phyloP scores from a whole-genome alignment of 2,113 vertebrate species.

The Podiceps cristatus region DNA sequence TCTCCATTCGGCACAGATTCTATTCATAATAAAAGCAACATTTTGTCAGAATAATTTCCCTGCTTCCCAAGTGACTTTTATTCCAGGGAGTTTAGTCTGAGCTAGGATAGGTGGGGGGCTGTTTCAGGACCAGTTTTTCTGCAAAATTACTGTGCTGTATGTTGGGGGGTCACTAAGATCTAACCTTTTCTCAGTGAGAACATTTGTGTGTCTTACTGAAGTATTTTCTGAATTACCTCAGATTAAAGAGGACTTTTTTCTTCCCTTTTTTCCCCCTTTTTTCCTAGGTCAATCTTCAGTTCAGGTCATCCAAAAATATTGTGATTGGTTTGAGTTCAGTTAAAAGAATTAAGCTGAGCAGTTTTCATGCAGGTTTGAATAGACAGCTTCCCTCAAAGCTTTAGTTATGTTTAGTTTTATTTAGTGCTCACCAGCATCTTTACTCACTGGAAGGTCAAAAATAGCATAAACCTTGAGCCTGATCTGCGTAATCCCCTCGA shows the following conservation, averaged over 20 bases:
- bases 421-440: background rate
- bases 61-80: background rate
- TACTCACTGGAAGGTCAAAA: background rate
- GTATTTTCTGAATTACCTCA: background rate
- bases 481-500: background rate
- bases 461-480: conserved; percentile 24
- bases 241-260: background rate
- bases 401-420: background rate
- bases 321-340: background rate
- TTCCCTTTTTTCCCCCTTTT: rapidly evolving
- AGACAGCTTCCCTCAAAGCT: background rate
- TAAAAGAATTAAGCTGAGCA: background rate
- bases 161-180: background rate
- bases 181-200: background rate
- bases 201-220: background rate
- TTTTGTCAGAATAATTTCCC: background rate
- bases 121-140: background rate
- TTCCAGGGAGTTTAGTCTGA: background rate
- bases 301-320: background rate
- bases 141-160: background rate
- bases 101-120: background rate
- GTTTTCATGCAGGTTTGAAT: background rate
- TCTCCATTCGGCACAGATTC: background rate
- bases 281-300: background rate
- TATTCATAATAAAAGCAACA: conserved; percentile 3